Evolutionary conservation across 2,888 invertebrate genomes (phyloP).

Genomic region (Drosophila tripunctata): DNA sequence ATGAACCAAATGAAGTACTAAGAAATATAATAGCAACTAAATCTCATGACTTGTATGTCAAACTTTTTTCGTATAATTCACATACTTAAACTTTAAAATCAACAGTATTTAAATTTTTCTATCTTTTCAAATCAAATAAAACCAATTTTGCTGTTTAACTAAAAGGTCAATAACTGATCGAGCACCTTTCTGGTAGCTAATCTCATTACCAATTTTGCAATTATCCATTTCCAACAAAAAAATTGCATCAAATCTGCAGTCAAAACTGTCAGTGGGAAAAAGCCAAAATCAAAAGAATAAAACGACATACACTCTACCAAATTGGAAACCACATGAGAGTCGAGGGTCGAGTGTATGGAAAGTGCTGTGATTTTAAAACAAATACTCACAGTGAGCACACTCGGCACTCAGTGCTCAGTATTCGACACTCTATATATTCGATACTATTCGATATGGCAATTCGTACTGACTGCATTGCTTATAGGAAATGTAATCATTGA

Average conservation of each 20-base stretch:
- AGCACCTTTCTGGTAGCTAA: neutral
- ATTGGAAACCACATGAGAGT: slow-evolving; percentile 25
- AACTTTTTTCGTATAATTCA: too few relatives aligned
- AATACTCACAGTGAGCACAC: slow-evolving; percentile 16
- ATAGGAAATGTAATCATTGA: slow-evolving; percentile 67
- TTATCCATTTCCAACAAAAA: neutral
- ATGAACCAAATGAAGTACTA: too few relatives aligned
- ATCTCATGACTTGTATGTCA: too few relatives aligned
- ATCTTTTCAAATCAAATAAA: neutral
- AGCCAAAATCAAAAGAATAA: slow-evolving; percentile 7
- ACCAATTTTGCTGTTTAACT: neutral
- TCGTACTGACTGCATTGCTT: slow-evolving; percentile 37
- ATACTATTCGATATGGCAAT: slow-evolving; percentile 12
- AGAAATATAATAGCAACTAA: too few relatives aligned
- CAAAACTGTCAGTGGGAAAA: slow-evolving; percentile 46
- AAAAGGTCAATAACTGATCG: neutral
- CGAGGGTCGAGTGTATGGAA: slow-evolving; percentile 7
- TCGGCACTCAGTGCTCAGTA: neutral
- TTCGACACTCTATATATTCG: slow-evolving; percentile 1
- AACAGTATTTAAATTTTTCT: neutral
- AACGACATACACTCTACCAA: neutral
- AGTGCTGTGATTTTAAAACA: slow-evolving; percentile 33
- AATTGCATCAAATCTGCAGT: slow-evolving; percentile 31
- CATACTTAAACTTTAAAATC: neutral
- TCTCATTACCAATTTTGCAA: neutral